These are phyloP conservation scores for Oncorhynchus mykiss DNA, from an alignment of 2,113 vertebrate species.

Conservation along the genomic window DNA sequence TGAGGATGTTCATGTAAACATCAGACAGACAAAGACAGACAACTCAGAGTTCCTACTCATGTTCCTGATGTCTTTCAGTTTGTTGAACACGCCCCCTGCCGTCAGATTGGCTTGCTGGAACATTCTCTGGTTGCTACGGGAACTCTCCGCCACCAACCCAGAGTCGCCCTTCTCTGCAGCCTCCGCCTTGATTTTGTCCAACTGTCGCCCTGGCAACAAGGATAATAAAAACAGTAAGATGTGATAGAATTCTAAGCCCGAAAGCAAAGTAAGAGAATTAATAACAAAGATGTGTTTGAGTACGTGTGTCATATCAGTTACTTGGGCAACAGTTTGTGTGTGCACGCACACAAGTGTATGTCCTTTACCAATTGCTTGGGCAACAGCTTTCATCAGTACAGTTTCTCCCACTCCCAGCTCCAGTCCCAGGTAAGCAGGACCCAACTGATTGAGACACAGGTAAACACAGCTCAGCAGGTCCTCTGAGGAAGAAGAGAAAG, in stretches of 20 bases:
- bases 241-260: neutral
- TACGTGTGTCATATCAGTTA: conserved; percentile 65
- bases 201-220: conserved; percentile 80
- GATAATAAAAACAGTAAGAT: conserved; percentile 30
- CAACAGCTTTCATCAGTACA: conserved; percentile 86
- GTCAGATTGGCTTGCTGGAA: conserved; percentile 82
- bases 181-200: conserved; percentile 85
- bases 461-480: conserved; percentile 86
- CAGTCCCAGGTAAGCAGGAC: conserved; percentile 83
- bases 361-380: conserved; percentile 81
- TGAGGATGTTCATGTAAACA: too few relatives aligned
- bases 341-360: neutral
- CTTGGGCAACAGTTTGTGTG: conserved; percentile 76
- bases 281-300: neutral
- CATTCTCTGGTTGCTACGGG: conserved; percentile 89
- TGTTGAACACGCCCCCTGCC: conserved; percentile 78
- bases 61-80: conserved; percentile 83
- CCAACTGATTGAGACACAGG: conserved; percentile 86
- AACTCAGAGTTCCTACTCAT: conserved; percentile 77
- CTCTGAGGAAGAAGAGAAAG: conserved; percentile 45
- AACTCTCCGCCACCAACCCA: conserved; percentile 87
- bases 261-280: neutral
- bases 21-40: too few relatives aligned
- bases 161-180: conserved; percentile 85
- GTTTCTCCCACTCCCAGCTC: conserved; percentile 86